These are phyloP conservation scores for Lepidocyrtinus sp. DNA, from an alignment of 2,888 invertebrate genomes.

Conservation along the genomic window DNA sequence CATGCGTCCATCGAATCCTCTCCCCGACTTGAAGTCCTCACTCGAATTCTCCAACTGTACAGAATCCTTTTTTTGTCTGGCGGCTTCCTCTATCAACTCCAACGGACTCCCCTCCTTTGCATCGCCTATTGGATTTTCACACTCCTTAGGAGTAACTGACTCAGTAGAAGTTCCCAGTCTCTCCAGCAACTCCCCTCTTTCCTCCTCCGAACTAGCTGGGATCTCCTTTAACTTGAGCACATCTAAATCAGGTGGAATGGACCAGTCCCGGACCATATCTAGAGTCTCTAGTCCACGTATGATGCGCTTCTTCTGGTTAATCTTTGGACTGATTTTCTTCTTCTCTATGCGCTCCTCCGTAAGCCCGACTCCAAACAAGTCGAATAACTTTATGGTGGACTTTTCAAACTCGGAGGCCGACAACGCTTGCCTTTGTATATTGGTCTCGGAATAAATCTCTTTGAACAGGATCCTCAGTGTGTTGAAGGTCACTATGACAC, in stretches of 20 bases:
- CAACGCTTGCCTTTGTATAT: constrained; percentile 17
- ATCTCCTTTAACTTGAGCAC: not conserved
- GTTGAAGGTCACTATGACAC: constrained; percentile 44
- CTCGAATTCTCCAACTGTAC: too few relatives aligned
- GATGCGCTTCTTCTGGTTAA: constrained; percentile 10
- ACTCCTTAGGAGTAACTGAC: too few relatives aligned
- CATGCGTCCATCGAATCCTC: too few relatives aligned
- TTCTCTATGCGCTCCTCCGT: constrained; percentile 43
- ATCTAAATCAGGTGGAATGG: not conserved
- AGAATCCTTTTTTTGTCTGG: too few relatives aligned
- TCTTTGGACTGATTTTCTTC: constrained; percentile 8
- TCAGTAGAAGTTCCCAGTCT: too few relatives aligned
- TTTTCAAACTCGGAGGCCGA: constrained; percentile 41
- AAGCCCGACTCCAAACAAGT: constrained; percentile 40
- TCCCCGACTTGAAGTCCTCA: too few relatives aligned
- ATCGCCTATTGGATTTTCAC: too few relatives aligned
- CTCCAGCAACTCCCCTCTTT: too few relatives aligned
- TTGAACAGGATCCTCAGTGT: constrained; percentile 33
- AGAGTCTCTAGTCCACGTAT: constrained; percentile 41
- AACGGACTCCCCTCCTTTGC: too few relatives aligned
- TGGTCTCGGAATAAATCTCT: constrained; percentile 43
- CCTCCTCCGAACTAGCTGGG: not conserved
- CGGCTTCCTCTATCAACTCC: too few relatives aligned
- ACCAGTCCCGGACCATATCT: constrained; percentile 19
- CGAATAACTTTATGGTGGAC: constrained; percentile 42